Base-by-base conservation (phyloP, 2,888 invertebrate genomes). In the Mayetiola destructor region DNA sequence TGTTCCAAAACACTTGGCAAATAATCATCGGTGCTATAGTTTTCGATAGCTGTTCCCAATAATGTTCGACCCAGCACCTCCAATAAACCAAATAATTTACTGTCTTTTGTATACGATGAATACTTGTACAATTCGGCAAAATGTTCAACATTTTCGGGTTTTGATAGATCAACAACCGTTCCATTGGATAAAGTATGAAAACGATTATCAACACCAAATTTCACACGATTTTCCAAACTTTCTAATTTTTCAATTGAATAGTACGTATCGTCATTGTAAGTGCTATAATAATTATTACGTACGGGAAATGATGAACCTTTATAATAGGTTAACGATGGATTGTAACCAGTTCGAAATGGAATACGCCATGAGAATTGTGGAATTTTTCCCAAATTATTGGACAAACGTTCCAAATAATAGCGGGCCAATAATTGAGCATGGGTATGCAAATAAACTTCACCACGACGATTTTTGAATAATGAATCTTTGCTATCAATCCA, bases 231-330 rank as follows among this genome's bases (percentile, higher is more conserved):
- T 61, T 80, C 78, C 59, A 76, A 76, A 53, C 75, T 71, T 35
- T 73, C 64, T 29, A 80, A 76, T 57, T 75, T 58, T 56, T 66
- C 64, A n/a, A 67, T 61, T 52, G 64, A 59, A 21, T 67, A 64
- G 18, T 65, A 61, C 56, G 70, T 70, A 3, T 67, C 63, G 1
- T 59, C 35, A 35, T 68, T 63, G 21, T 77, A 70, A 55, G 81
- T 68, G 58, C 74, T 68, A 62, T 76, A 77, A 62, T 77, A 66
- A 63, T 79, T 75, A 1, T 78, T 77, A 57, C 85, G 81, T 20
- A 73, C 71, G n/a, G 84, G 82, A 72, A 80, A 81, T 40, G 79
- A 75, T 18, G 82, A 70, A 10, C 86, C 86, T 61, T 79, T 82
- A 63, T 76, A 75, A 68, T 80, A 78, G 42, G 76, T 71, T 57